Conservation (phyloP, 2,797 vertebrate species). For the Mionectes olivaceus region DNA sequence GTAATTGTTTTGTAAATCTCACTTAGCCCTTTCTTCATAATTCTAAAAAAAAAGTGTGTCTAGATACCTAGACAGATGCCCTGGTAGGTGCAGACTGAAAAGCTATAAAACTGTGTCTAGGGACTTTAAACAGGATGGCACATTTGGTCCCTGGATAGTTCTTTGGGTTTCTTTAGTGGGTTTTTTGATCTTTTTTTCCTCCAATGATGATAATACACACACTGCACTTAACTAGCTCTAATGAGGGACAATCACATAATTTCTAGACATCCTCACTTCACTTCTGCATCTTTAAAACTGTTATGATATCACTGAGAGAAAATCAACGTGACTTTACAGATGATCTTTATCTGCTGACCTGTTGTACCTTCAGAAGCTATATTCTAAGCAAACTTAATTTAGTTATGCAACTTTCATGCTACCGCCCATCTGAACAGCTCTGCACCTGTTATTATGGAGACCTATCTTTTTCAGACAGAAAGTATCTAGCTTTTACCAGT, state of each 20-base stretch:
- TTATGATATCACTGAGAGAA: neutral
- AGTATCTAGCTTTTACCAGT: neutral
- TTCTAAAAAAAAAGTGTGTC: neutral
- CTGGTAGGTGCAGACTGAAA: neutral
- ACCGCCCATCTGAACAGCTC: neutral
- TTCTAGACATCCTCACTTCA: neutral
- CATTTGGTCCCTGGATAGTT: neutral
- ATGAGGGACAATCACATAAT: neutral
- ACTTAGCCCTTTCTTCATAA: neutral
- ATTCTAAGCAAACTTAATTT: neutral
- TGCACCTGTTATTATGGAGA: neutral
- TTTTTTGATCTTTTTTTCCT: neutral
- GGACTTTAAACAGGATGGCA: conserved; percentile 20
- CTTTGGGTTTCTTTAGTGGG: neutral
- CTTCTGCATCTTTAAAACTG: neutral
- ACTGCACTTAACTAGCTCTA: neutral
- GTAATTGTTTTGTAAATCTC: neutral
- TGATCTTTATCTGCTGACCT: neutral
- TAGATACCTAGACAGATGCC: conserved; percentile 6
- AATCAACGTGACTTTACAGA: neutral
- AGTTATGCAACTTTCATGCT: neutral
- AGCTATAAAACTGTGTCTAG: neutral
- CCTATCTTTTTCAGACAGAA: neutral
- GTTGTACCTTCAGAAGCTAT: neutral
- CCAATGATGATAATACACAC: neutral